Evolutionary conservation across 2,113 vertebrate genomes (phyloP).

Genomic region (Varanus komodoensis): DNA sequence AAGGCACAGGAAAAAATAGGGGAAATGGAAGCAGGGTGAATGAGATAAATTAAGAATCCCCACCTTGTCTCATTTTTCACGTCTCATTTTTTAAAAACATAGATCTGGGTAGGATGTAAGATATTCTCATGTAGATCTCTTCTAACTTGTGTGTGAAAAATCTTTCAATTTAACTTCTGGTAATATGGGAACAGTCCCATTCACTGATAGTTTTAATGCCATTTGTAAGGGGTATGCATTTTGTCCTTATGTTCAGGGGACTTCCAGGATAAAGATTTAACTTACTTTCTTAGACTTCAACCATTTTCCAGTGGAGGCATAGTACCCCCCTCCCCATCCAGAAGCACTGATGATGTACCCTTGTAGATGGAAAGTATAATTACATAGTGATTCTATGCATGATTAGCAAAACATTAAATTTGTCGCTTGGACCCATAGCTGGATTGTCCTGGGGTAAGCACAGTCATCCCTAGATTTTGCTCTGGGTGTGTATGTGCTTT

Average conservation of each 20-base stretch:
- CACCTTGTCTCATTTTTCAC: too few relatives aligned
- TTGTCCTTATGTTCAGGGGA: not conserved
- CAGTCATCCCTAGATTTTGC: not conserved
- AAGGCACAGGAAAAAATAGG: too few relatives aligned
- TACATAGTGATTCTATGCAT: too few relatives aligned
- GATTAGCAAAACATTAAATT: too few relatives aligned
- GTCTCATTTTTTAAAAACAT: too few relatives aligned
- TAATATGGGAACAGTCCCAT: not conserved
- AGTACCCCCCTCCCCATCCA: too few relatives aligned
- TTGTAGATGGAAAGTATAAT: too few relatives aligned
- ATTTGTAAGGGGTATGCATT: not conserved
- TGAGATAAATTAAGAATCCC: too few relatives aligned
- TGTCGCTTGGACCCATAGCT: slow-evolving; percentile 2
- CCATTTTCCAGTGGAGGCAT: not conserved
- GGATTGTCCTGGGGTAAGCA: not conserved
- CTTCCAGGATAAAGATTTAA: not conserved
- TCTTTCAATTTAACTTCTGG: slow-evolving; percentile 1
- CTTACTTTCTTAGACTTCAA: slow-evolving; percentile 18
- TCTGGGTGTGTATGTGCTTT: slow-evolving; percentile 18
- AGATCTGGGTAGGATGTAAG: not conserved
- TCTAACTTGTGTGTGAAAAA: slow-evolving; percentile 40
- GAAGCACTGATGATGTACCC: too few relatives aligned
- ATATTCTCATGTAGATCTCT: slow-evolving; percentile 23
- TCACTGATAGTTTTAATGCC: not conserved
- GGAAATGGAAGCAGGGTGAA: too few relatives aligned